phyloP scores from a whole-genome alignment of 2,888 invertebrate species.

The Byasa hedistus region DNA sequence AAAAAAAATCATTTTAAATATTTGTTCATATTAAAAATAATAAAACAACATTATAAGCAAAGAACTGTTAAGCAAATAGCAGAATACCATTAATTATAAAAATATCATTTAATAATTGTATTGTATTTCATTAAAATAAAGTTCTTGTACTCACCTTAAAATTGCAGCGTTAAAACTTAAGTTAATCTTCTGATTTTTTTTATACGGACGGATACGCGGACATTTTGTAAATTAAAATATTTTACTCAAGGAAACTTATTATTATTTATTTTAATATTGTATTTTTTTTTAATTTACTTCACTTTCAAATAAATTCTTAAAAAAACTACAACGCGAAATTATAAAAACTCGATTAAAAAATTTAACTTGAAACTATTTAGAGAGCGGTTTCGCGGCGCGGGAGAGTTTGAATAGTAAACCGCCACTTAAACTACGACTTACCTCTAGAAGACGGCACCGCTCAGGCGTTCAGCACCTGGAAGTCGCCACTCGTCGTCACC shows the following conservation, averaged over 20 bases:
- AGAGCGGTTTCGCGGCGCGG: not conserved
- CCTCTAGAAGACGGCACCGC: conserved; percentile 53
- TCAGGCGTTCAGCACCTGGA: conserved; percentile 45
- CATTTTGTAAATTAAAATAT: no score
- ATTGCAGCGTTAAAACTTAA: not conserved
- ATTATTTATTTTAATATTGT: no score
- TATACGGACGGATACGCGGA: not conserved
- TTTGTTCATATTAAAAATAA: not conserved
- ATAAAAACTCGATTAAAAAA: no score
- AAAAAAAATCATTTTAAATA: not conserved
- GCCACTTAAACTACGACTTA: conserved; percentile 42
- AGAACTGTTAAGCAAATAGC: not conserved
- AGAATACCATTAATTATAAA: not conserved
- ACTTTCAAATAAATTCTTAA: no score
- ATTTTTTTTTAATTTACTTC: no score
- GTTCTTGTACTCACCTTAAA: conserved; percentile 8
- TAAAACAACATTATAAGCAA: not conserved
- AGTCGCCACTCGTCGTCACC: conserved; percentile 50
- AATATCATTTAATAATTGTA: not conserved
- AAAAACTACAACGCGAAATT: no score
- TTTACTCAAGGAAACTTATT: no score
- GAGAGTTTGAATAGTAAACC: conserved; percentile 11
- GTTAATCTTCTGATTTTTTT: not conserved
- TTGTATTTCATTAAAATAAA: conserved; percentile 5
- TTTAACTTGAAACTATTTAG: not conserved